Percentiles rank a stretch among this genome's conserved stretches.
These are phyloP conservation scores for Stictocephala bisonia DNA, from an alignment of 2,888 invertebrate species.

Conservation along the genomic window DNA sequence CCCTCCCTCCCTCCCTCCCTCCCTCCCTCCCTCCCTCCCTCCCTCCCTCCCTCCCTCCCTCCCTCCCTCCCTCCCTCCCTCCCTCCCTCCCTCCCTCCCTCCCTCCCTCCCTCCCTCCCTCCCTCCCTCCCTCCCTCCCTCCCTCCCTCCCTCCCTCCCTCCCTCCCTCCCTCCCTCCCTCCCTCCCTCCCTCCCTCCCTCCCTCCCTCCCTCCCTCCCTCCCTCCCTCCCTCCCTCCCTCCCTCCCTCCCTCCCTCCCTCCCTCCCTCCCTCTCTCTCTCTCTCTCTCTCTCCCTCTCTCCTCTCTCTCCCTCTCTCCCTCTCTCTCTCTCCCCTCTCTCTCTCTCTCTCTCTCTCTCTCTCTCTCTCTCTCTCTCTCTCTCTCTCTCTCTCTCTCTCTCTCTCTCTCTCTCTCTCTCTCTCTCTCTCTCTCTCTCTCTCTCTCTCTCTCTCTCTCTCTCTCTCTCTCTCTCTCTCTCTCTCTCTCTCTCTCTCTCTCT, in stretches of 20 bases:
- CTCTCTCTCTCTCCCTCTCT: too few species aligned
- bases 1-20: background rate
- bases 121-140: background rate
- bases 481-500: conserved; percentile 2
- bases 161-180: too few species aligned
- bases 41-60: background rate
- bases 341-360: conserved; percentile 17
- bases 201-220: too few species aligned
- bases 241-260: too few species aligned
- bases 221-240: too few species aligned
- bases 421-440: conserved; percentile 49
- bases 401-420: conserved; percentile 49
- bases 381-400: conserved; percentile 51
- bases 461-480: conserved; percentile 2
- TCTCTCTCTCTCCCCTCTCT: too few species aligned
- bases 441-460: conserved; percentile 58
- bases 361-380: conserved; percentile 48
- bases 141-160: too few species aligned
- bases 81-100: too few species aligned
- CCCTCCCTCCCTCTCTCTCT: too few species aligned
- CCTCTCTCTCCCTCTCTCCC: too few species aligned
- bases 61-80: too few species aligned
- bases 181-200: too few species aligned
- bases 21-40: background rate
- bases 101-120: background rate